Conservation (phyloP, 2,888 invertebrate species). For the Endotricha flammealis region DNA sequence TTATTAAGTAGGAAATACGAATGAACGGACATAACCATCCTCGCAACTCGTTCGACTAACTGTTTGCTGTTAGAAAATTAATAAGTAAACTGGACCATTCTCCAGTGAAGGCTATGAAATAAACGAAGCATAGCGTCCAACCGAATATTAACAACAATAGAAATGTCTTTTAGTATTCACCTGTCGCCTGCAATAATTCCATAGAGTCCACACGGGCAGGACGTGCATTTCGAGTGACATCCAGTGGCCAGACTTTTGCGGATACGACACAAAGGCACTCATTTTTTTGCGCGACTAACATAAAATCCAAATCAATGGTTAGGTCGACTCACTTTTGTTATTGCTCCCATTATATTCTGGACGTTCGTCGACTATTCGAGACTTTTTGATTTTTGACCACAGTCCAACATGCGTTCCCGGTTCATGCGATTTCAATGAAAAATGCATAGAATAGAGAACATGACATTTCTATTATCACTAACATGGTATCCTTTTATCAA, state of each 20-base stretch:
- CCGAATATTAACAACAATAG: conserved; percentile 39
- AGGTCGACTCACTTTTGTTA: conserved; percentile 70
- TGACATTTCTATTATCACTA: no score
- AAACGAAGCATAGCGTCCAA: conserved; percentile 34
- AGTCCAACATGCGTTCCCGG: conserved; percentile 24
- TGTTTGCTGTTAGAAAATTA: conserved; percentile 15
- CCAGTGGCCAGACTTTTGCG: conserved; percentile 58
- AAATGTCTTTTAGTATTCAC: conserved; percentile 62
- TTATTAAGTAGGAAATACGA: conserved; percentile 42
- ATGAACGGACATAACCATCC: conserved; percentile 17
- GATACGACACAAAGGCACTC: conserved; percentile 60
- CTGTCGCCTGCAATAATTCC: conserved; percentile 59
- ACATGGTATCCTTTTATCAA: no score
- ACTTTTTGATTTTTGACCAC: conserved; percentile 49
- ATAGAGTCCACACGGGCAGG: conserved; percentile 41
- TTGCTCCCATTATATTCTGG: conserved; percentile 62
- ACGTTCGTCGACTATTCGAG: conserved; percentile 39
- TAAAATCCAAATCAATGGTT: conserved; percentile 75
- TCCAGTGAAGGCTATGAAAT: no score
- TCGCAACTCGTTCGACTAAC: conserved; percentile 7
- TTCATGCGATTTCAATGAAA: no score
- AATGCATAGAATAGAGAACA: no score
- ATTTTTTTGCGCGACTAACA: conserved; percentile 58
- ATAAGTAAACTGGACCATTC: conserved; percentile 7
- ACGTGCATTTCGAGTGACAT: conserved; percentile 50